Conservation (phyloP, 2,113 vertebrate species). For the Asarcornis scutulata region DNA sequence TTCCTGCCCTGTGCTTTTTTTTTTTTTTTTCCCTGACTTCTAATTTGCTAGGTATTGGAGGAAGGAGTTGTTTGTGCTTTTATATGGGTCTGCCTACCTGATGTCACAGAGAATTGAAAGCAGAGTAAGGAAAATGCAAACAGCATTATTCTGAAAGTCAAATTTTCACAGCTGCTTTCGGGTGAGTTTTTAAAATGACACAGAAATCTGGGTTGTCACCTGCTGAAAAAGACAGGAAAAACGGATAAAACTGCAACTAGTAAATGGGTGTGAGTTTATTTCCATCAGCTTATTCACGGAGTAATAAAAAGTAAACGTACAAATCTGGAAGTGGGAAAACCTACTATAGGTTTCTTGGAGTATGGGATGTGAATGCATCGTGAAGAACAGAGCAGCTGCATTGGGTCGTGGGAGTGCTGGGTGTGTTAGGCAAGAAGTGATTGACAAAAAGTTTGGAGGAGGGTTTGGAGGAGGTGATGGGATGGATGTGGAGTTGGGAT, state of each 20-base stretch:
- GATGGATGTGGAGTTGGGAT: rapidly evolving
- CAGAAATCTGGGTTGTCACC: not conserved
- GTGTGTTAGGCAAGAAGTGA: not conserved
- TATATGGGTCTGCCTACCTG: not conserved
- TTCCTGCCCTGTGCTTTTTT: not conserved
- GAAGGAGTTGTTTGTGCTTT: not conserved
- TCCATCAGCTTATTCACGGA: not conserved
- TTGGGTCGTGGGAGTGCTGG: not conserved
- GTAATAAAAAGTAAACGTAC: not conserved
- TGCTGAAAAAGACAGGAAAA: not conserved
- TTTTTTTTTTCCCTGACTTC: not conserved
- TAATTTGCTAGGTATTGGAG: not conserved
- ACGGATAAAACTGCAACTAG: not conserved
- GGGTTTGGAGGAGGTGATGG: not conserved
- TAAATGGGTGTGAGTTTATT: not conserved
- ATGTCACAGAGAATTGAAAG: not conserved
- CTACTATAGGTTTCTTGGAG: not conserved
- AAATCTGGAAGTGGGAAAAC: not conserved
- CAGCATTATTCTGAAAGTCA: not conserved
- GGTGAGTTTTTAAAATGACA: not conserved
- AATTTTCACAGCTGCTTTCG: not conserved
- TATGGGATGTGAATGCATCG: rapidly evolving
- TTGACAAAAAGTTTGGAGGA: not conserved
- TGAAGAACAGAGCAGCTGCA: not conserved
- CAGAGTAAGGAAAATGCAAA: not conserved